Base-by-base conservation (phyloP, 2,888 invertebrate genomes). In the Dermolepida albohirtum region DNA sequence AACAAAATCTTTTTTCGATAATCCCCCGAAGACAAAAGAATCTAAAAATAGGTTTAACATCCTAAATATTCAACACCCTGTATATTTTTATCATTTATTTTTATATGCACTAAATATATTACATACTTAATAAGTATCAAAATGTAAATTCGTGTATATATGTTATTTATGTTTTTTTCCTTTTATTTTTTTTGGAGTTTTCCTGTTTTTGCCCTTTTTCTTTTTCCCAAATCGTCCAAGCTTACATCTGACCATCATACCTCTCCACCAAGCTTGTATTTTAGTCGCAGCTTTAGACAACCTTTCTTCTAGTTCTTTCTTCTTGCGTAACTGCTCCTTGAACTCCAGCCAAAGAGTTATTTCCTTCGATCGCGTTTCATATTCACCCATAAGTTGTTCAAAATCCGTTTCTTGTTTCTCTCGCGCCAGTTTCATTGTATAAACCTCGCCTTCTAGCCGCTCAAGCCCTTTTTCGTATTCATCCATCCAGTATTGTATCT, bases 191-290 rank as follows among this genome's bases (percentile, higher is more conserved):
- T 57, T 72, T 73, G 50, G 64, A 47, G 71, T 67, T 17, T 54
- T 66, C 64, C 70, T 73, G 29, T 55, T 63, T 59, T 83, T 85
- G 64, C 78, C 76, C 27, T 82, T 82, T 70, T 85, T 85, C 73
- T 83, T 83, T 73, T 83, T 85, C 68, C 82, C 84, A 78, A 85
- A 91, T 52, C 88, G 86, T 8, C 92, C 92, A 67, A 91, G 85
- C 55, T 89, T 89, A 73, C 87, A 86, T 16, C 91, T 86, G 49
- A 92, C 91, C 91, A 92, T 91, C 50, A 88, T 84, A 5, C 91
- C 92, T 54, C 91, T 85, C 92, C 92, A 92, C 92, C 92, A 92
- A 0, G 91, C 85, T 79, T 92, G 90, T 64, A 92, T 86, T 79
- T 80, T 84, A 51, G 85, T 86, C n/a, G 88, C 87, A 1, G 87